Conservation (phyloP, 2,113 vertebrate species). For the Perca schrenkii region DNA sequence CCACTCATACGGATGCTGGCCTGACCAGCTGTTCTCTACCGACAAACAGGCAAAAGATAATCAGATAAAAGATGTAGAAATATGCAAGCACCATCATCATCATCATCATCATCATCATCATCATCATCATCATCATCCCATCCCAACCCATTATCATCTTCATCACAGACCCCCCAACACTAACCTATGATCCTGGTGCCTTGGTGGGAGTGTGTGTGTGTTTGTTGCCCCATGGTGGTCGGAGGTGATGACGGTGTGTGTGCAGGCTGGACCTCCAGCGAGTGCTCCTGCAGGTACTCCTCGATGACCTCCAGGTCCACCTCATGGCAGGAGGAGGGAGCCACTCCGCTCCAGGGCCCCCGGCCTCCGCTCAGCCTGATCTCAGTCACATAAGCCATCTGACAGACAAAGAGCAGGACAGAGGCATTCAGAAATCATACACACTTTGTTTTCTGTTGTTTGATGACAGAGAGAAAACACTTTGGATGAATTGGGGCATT, state of each 20-base stretch:
- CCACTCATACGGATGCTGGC: slow-evolving; percentile 82
- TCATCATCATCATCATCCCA: neutral
- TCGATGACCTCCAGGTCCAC: slow-evolving; percentile 87
- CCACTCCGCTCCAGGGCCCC: slow-evolving; percentile 60
- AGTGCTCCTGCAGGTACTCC: slow-evolving; percentile 87
- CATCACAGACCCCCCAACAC: neutral
- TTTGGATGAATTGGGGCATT: slow-evolving; percentile 23
- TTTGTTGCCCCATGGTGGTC: slow-evolving; percentile 34
- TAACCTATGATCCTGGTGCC: slow-evolving; percentile 77
- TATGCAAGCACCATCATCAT: neutral
- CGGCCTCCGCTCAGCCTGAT: slow-evolving; percentile 61
- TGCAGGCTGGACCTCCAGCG: slow-evolving; percentile 77
- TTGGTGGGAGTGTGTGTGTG: slow-evolving; percentile 52
- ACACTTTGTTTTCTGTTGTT: neutral
- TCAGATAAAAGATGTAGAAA: neutral
- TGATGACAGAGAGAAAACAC: slow-evolving; percentile 11
- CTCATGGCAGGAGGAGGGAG: slow-evolving; percentile 68
- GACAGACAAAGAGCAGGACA: slow-evolving; percentile 23
- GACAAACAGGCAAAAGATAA: slow-evolving; percentile 8
- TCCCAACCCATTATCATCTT: too few species aligned
- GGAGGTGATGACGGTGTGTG: slow-evolving; percentile 42
- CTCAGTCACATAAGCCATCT: slow-evolving; percentile 77
- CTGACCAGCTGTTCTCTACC: slow-evolving; percentile 82
- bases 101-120: too few species aligned
- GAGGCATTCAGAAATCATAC: neutral